Evolutionary conservation across 2,888 invertebrate species (phyloP), one percentile per base, ranked within the genome.

Genomic region (Himalopsyche kuldschensis): DNA sequence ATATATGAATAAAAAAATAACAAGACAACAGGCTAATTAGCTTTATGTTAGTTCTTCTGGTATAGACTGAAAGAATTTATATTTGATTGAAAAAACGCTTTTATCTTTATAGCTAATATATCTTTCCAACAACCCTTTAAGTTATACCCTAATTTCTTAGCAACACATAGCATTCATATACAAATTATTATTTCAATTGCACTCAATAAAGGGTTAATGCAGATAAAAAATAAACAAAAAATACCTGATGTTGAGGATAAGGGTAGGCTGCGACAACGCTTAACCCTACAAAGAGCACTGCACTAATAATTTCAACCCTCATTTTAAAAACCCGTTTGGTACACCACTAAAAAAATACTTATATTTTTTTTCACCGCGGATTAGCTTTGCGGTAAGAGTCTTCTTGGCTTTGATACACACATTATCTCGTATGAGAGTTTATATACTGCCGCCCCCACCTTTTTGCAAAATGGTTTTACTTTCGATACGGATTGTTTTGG

Each of bases 191-290:
- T 55, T 55, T 55, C 55, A 55, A 20, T 55, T 20, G 55, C 24
- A 20, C 55, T 41, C 41, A 41, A n/a, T 41, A 55, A 55, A 55
- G n/a, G 2, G 3, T 15, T 55, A n/a, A 55, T 55, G 20, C 1
- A 17, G 20, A 47, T 47, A 55, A 20, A 20, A 55, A 55, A 55
- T 20, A 24, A 20, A 41, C 41, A 41, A 11, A 47, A 15, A 75
- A 46, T 82, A 86, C 86, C 85, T 86, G n/a, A n/a, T n/a, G 88
- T 81, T 85, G 87, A 32, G 89, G 88, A 82, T 88, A 88, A 84
- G 90, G 90, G 83, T 90, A 86, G 84, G 88, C 84, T 89, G 88
- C 90, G 90, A 88, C 92, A n/a, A 82, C 90, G 86, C 91, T 86
- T 78, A 90, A 88, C 85, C 90, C 90, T 87, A 91, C 89, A 85